Percentiles rank a stretch among this genome's conserved stretches.
phyloP scores from a whole-genome alignment of 2,888 invertebrate species.

The Tholera decimalis region DNA sequence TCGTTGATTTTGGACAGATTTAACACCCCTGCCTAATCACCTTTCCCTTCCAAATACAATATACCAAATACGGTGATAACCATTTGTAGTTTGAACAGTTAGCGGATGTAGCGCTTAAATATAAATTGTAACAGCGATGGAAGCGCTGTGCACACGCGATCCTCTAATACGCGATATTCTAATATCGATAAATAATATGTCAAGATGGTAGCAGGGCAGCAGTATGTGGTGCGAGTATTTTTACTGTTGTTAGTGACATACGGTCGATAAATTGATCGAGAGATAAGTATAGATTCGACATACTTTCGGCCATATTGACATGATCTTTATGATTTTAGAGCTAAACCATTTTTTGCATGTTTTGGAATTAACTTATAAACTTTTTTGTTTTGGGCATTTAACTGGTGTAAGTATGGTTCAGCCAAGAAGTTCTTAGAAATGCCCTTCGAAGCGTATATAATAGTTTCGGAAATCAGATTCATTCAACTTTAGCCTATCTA shows the following conservation, averaged over 20 bases:
- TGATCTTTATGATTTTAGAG: not conserved
- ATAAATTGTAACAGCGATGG: constrained; percentile 55
- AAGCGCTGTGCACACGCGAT: constrained; percentile 57
- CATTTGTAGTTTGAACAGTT: constrained; percentile 35
- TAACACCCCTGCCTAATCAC: constrained; percentile 38
- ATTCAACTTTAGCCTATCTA: not conserved
- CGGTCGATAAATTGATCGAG: not conserved
- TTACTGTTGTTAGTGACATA: constrained; percentile 54
- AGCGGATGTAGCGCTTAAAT: constrained; percentile 52
- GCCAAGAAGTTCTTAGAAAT: not conserved
- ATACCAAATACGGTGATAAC: constrained; percentile 54
- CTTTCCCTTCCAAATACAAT: constrained; percentile 41
- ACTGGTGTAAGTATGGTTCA: not conserved
- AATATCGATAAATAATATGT: constrained; percentile 66
- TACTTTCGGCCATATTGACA: not conserved
- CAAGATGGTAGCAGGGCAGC: constrained; percentile 62
- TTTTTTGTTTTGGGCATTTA: not conserved
- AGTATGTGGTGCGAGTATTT: constrained; percentile 57
- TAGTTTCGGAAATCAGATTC: not conserved
- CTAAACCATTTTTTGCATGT: not conserved
- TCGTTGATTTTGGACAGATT: constrained; percentile 36
- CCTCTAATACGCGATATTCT: constrained; percentile 58
- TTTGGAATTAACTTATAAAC: not conserved
- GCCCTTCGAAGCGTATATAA: not conserved
- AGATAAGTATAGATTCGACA: not conserved